These are phyloP conservation scores for Mormyrus proboscirostris DNA, from an alignment of 2,797 vertebrate genomes.

Conservation along the genomic window DNA sequence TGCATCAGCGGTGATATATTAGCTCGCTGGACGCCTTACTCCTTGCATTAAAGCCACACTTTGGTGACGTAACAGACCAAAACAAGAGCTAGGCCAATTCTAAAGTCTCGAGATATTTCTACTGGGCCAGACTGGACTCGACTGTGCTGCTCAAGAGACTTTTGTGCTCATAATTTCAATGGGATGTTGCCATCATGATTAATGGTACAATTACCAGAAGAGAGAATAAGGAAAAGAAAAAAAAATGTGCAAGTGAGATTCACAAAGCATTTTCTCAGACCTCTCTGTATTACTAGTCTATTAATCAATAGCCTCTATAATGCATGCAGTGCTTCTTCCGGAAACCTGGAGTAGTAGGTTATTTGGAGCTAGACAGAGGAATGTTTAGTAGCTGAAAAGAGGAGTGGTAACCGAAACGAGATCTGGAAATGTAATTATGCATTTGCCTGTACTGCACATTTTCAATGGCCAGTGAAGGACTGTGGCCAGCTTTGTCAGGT, in stretches of 20 bases:
- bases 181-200: slow-evolving; percentile 20
- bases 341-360: background rate
- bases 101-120: background rate
- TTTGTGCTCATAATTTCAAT: background rate
- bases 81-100: background rate
- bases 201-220: slow-evolving; percentile 21
- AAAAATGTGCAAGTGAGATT: slow-evolving; percentile 10
- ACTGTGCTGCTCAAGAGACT: background rate
- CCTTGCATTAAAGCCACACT: background rate
- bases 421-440: background rate
- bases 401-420: background rate
- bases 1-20: background rate
- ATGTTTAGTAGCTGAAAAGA: background rate
- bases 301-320: slow-evolving; percentile 9
- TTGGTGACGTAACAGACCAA: background rate
- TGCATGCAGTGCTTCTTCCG: background rate
- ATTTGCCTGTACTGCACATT: slow-evolving; percentile 10
- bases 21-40: background rate
- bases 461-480: background rate
- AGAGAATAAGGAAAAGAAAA: background rate
- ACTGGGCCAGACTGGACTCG: background rate
- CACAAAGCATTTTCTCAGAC: slow-evolving; percentile 10
- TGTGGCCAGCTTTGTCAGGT: background rate
- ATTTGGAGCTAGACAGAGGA: background rate
- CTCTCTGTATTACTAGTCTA: slow-evolving; percentile 4